phyloP scores from a whole-genome alignment of 2,113 vertebrate genomes.

The Rhizomys pruinosus region DNA sequence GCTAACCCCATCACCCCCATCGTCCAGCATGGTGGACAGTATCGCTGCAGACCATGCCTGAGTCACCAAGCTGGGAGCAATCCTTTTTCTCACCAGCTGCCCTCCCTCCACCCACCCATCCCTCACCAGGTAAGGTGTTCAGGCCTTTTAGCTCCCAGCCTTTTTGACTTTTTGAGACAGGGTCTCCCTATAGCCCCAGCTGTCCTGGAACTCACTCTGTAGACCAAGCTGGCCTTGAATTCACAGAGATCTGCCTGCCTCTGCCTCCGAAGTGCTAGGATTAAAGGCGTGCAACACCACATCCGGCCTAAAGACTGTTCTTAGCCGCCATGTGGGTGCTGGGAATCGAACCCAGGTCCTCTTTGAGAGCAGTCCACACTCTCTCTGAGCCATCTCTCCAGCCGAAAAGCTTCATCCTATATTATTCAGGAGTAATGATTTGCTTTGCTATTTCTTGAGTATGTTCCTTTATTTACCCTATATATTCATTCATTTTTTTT shows the following conservation, averaged over 20 bases:
- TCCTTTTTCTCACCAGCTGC: not conserved
- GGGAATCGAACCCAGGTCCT: too few relatives aligned
- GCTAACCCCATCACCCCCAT: not conserved
- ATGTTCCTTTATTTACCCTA: not conserved
- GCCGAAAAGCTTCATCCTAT: not conserved
- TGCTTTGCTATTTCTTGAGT: constrained; percentile 28
- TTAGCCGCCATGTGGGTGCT: too few relatives aligned
- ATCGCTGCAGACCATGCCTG: not conserved
- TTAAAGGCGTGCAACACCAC: too few relatives aligned
- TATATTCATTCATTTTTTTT: not conserved
- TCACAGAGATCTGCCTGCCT: too few relatives aligned
- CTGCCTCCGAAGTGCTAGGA: too few relatives aligned
- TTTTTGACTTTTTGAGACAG: too few relatives aligned
- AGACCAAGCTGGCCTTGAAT: too few relatives aligned
- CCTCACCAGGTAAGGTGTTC: not conserved
- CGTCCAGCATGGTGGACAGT: not conserved
- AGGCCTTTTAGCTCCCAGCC: not conserved
- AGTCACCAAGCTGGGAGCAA: not conserved
- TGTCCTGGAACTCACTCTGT: too few relatives aligned
- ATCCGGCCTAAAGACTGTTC: too few relatives aligned
- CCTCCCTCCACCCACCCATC: accelerated
- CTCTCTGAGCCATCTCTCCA: too few relatives aligned
- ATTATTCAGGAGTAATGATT: not conserved
- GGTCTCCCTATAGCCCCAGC: too few relatives aligned
- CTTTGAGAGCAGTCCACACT: too few relatives aligned